Conservation (phyloP, 2,888 invertebrate species). For the Dichetophora obliterata region DNA sequence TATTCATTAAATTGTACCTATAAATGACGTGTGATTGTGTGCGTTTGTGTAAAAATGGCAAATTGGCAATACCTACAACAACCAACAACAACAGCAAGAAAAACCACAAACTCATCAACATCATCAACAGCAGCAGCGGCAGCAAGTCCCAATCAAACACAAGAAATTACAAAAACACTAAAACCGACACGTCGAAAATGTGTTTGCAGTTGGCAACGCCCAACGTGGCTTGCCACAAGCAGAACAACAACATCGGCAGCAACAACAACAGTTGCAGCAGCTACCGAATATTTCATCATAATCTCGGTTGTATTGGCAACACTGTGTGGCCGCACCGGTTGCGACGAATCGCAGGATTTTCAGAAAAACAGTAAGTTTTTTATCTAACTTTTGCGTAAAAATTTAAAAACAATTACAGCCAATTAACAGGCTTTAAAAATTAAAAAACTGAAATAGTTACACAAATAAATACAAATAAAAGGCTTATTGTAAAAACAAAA, state of each 20-base stretch:
- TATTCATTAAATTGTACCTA: constrained; percentile 51
- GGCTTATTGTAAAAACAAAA: no score
- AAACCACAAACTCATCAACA: constrained; percentile 43
- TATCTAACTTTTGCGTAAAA: background rate
- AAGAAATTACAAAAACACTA: constrained; percentile 14
- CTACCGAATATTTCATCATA: constrained; percentile 54
- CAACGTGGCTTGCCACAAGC: background rate
- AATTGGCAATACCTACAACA: constrained; percentile 53
- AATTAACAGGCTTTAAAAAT: background rate
- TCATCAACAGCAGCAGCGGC: constrained; percentile 17
- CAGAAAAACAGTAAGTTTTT: constrained; percentile 69
- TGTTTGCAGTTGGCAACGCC: constrained; percentile 45
- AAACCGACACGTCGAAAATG: constrained; percentile 44
- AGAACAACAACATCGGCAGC: constrained; percentile 9
- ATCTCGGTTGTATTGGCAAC: constrained; percentile 55
- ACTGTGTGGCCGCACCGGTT: constrained; percentile 58
- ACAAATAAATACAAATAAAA: no score
- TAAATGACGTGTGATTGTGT: constrained; percentile 59
- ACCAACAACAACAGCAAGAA: constrained; percentile 12
- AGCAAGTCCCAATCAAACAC: background rate
- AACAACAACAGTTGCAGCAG: constrained; percentile 35
- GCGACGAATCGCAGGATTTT: constrained; percentile 70
- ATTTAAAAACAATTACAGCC: background rate
- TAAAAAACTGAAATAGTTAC: background rate
- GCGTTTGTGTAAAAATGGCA: constrained; percentile 52